Base-by-base conservation (phyloP, 2,888 invertebrate species). In the Temnothorax unifasciatus region DNA sequence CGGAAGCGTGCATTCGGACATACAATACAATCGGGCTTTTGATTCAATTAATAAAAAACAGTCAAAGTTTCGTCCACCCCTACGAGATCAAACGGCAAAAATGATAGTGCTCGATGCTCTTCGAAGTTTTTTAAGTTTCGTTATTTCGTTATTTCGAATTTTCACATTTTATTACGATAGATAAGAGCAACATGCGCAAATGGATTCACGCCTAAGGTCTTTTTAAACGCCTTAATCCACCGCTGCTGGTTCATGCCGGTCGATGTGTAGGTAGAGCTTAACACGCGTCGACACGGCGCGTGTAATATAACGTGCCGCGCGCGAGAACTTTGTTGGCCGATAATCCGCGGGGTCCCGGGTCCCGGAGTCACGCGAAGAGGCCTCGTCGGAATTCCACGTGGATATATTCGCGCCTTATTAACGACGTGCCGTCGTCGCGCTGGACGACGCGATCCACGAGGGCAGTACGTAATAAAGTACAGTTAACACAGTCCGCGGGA, bases 371-470 rank as follows among this genome's bases (percentile, higher is more conserved):
- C 84, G 63, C 63, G 69, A 84, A 61, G 52, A n/a, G 50, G 29
- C 47, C 59, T 34, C 44, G 34, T 29, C 69, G 50, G 68, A 71
- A 79, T 71, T 59, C 50, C 29, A 41, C 75, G 50, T 73, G 75
- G 63, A 47, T 76, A 85, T 64, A 85, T 64, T 71, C 69, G 74
- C 74, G 54, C 57, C 63, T 85, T 66, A 54, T 63, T 82, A 85
- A 85, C 75, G 64, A 73, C n/a, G 25, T 21, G 64, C 73, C 73
- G 25, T 38, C 68, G 57, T 57, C 21, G 59, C 38, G 69, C 68
- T 13, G 54, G 57, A 59, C 44, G 47, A 41, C 71, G 71, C 54
- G 38, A 21, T 52, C 63, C 61, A 47, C 29, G 21, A 75, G 29
- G 61, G 47, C 74, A 61, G 38, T 38, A 64, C 64, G 64, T 64